A percentile compares a stretch with the other conserved stretches of the same genome.
phyloP scores from a whole-genome alignment of 1,140 invertebrate species.

The Drosophila carrolli region DNA sequence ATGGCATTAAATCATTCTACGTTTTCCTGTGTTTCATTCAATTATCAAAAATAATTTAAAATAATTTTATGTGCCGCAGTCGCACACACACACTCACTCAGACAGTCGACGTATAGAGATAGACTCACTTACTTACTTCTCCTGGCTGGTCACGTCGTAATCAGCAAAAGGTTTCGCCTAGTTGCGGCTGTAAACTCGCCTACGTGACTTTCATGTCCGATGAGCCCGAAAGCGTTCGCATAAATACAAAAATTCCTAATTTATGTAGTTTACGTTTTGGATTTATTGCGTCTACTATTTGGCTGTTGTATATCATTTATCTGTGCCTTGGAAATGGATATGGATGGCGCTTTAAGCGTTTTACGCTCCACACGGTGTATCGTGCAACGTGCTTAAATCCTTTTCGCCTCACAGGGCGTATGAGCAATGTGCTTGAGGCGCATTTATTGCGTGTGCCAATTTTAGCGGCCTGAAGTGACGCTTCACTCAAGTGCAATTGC shows the following conservation, averaged over 20 bases:
- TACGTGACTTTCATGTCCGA: conserved; percentile 65
- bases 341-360: conserved; percentile 49
- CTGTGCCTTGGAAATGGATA: conserved; percentile 48
- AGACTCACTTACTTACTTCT: conserved; percentile 9
- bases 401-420: conserved; percentile 35
- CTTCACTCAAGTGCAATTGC: conserved; percentile 57
- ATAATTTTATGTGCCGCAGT: conserved; percentile 58
- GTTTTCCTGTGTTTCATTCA: conserved; percentile 69
- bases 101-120: conserved; percentile 1
- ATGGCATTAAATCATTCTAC: conserved; percentile 64
- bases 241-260: conserved; percentile 73
- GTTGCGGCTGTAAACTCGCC: conserved; percentile 72
- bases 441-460: conserved; percentile 69
- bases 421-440: conserved; percentile 57
- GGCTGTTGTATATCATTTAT: conserved; percentile 52
- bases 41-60: conserved; percentile 82
- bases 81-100: conserved; percentile 1
- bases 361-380: conserved; percentile 14
- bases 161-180: conserved; percentile 80
- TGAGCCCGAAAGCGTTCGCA: conserved; percentile 44
- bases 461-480: conserved; percentile 56
- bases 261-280: conserved; percentile 79
- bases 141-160: conserved; percentile 72
- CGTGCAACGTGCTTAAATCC: conserved; percentile 51
- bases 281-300: conserved; percentile 72